Percentiles rank a stretch among this genome's conserved stretches.
These are phyloP conservation scores for Spisula subtruncata DNA, from an alignment of 2,888 invertebrate genomes.

Conservation along the genomic window DNA sequence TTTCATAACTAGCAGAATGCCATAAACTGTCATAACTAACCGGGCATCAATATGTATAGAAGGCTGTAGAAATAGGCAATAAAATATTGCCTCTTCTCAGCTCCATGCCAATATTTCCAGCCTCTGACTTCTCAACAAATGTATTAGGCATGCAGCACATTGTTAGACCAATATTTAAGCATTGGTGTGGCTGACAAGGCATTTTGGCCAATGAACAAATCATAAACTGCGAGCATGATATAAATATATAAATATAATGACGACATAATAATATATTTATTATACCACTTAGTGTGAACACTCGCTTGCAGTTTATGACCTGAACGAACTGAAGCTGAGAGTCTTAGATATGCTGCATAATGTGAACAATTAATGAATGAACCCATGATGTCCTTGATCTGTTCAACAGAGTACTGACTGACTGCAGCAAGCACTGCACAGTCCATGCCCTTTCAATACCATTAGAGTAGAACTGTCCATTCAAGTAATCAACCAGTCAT, in stretches of 20 bases:
- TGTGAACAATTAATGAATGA: background rate
- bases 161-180: background rate
- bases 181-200: background rate
- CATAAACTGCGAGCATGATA: background rate
- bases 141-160: background rate
- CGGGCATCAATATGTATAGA: slow-evolving; percentile 46
- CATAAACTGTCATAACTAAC: slow-evolving; percentile 52
- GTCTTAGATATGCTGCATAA: background rate
- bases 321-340: background rate
- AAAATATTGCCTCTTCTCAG: slow-evolving; percentile 26
- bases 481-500: no score
- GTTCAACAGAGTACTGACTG: no score
- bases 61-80: slow-evolving; percentile 21
- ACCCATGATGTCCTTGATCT: background rate
- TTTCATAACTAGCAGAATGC: slow-evolving; percentile 41
- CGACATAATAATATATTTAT: background rate
- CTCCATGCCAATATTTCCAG: slow-evolving; percentile 26
- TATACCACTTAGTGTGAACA: background rate
- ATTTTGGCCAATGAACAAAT: slow-evolving; percentile 16
- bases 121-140: background rate
- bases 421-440: no score
- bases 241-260: slow-evolving; percentile 22
- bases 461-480: no score
- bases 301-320: background rate
- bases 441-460: no score